Conservation (phyloP, 2,113 vertebrate species). For the Casuarius casuarius region DNA sequence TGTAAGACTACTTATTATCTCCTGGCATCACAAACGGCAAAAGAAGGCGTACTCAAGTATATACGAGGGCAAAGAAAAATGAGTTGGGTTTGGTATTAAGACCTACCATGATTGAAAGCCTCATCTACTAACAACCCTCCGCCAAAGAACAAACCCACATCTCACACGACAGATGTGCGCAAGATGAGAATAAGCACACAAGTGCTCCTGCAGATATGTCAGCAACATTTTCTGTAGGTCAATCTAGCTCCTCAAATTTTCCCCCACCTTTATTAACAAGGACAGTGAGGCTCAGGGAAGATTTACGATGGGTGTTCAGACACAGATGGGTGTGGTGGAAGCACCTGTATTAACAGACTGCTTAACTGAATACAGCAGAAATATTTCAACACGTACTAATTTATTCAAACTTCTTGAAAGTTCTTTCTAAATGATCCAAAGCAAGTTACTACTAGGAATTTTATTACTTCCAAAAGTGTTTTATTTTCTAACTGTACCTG, state of each 20-base stretch:
- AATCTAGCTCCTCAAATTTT: background rate
- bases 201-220: background rate
- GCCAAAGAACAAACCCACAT: background rate
- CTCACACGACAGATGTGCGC: background rate
- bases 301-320: background rate
- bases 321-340: conserved; percentile 4
- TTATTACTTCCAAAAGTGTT: background rate
- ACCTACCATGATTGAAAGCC: background rate
- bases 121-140: background rate
- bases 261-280: background rate
- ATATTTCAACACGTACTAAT: conserved; percentile 25
- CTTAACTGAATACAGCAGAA: background rate
- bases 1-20: background rate
- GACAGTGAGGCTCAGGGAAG: background rate
- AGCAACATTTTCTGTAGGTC: background rate
- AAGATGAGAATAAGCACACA: background rate
- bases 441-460: conserved; percentile 9
- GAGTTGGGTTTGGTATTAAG: background rate
- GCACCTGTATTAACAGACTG: conserved; percentile 11
- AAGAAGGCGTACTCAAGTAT: background rate
- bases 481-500: conserved; percentile 27
- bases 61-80: background rate
- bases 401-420: conserved; percentile 19
- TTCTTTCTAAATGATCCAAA: background rate
- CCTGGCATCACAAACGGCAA: background rate